These are phyloP conservation scores for Hesperia comma DNA, from an alignment of 2,888 invertebrate genomes.

Conservation along the genomic window DNA sequence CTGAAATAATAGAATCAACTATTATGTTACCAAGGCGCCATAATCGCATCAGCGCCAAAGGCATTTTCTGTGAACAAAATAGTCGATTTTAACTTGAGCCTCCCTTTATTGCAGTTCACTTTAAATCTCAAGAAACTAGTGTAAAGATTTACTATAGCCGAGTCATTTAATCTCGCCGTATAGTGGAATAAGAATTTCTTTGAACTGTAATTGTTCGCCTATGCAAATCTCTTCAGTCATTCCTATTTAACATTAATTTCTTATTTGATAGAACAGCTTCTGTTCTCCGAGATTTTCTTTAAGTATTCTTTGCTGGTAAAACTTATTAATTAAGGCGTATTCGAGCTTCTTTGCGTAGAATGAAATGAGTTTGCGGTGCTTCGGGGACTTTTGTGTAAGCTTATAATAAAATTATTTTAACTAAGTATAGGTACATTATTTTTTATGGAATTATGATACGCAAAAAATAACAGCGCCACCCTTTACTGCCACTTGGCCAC, in stretches of 20 bases:
- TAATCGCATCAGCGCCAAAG: no score
- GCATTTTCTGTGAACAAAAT: no score
- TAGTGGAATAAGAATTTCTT: conserved; percentile 9
- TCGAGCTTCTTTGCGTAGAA: background rate
- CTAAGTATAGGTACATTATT: no score
- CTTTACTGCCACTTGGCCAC: no score
- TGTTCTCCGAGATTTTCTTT: background rate
- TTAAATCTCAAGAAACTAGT: conserved; percentile 7
- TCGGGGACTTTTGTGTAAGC: background rate
- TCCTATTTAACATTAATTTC: conserved; percentile 8
- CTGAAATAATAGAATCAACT: no score
- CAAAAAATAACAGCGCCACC: no score
- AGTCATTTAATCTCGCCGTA: conserved; percentile 20
- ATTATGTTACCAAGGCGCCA: no score
- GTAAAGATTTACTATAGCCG: conserved; percentile 1
- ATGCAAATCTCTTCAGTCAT: conserved; percentile 21
- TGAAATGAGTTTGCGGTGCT: background rate
- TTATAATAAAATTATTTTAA: no score
- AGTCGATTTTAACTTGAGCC: background rate
- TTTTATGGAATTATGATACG: no score
- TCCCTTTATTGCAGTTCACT: background rate
- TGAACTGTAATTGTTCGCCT: conserved; percentile 16
- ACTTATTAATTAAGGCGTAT: conserved; percentile 1
- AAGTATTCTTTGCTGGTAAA: background rate
- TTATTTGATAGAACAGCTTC: background rate